Conservation (phyloP, 1,140 invertebrate genomes). For the Mesaphorura yosii region DNA sequence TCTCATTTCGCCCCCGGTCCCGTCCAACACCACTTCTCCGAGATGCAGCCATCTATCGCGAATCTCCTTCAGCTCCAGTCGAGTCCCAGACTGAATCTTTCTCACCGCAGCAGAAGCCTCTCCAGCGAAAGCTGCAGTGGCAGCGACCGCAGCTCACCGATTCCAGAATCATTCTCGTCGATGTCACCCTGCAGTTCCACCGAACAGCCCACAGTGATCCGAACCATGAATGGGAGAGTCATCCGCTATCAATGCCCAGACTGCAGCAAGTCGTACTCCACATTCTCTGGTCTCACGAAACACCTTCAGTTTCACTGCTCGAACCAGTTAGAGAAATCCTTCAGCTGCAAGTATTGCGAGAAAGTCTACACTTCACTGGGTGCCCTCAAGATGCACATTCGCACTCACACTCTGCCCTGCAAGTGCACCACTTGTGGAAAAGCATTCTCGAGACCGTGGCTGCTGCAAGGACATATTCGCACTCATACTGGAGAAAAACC, state of each 20-base stretch:
- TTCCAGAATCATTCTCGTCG: background rate
- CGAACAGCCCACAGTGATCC: slow-evolving; percentile 40
- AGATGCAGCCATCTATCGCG: too few relatives aligned
- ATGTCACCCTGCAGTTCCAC: slow-evolving; percentile 17
- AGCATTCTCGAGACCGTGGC: slow-evolving; percentile 91
- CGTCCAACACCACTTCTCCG: too few relatives aligned
- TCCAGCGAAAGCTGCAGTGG: too few relatives aligned
- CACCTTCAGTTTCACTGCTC: slow-evolving; percentile 93
- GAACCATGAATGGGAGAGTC: slow-evolving; percentile 23
- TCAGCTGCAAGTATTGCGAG: slow-evolving; percentile 90
- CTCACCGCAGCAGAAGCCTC: too few relatives aligned
- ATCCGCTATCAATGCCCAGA: slow-evolving; percentile 72
- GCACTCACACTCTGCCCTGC: slow-evolving; percentile 94
- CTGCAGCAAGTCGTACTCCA: slow-evolving; percentile 91
- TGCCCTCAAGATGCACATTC: slow-evolving; percentile 96
- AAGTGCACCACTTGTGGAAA: slow-evolving; percentile 94
- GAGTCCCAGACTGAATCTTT: too few relatives aligned
- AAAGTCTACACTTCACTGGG: slow-evolving; percentile 91
- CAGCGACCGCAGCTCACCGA: too few relatives aligned
- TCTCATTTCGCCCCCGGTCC: too few relatives aligned
- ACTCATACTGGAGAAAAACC: slow-evolving; percentile 95
- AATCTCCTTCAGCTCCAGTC: too few relatives aligned
- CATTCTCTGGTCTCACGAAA: slow-evolving; percentile 88
- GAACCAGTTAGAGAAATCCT: slow-evolving; percentile 76
- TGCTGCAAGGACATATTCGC: slow-evolving; percentile 75